phyloP scores from a whole-genome alignment of 2,888 invertebrate genomes.

The Patella depressa region DNA sequence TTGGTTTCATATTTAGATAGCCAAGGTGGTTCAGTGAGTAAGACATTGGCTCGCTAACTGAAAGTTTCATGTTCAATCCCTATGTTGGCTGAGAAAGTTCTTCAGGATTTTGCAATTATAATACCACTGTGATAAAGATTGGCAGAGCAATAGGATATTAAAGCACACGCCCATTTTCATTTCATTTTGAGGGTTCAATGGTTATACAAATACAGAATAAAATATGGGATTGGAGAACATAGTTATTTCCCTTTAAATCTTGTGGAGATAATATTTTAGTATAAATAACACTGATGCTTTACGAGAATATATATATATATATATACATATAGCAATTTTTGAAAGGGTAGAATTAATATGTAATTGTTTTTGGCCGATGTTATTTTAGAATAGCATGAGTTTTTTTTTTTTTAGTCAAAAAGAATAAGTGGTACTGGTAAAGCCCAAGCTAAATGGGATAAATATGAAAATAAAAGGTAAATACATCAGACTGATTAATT shows the following conservation, averaged over 20 bases:
- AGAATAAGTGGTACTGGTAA: slow-evolving; percentile 91
- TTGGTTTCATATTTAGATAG: too few species aligned
- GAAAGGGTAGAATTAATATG: neutral
- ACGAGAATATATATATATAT: neutral
- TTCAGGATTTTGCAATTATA: too few species aligned
- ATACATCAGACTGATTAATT: slow-evolving; percentile 19
- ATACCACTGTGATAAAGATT: too few species aligned
- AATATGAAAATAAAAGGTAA: slow-evolving; percentile 87
- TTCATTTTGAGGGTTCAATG: too few species aligned
- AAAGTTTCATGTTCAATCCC: too few species aligned
- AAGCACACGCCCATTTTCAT: too few species aligned
- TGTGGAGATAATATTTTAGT: neutral
- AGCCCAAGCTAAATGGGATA: slow-evolving; percentile 88
- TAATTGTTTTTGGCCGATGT: neutral
- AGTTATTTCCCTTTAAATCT: neutral
- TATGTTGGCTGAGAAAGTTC: too few species aligned
- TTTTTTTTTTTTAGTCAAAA: slow-evolving; percentile 72
- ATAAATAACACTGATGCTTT: neutral
- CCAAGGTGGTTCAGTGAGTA: too few species aligned
- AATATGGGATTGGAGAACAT: too few species aligned
- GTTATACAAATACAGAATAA: too few species aligned
- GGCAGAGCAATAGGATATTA: too few species aligned
- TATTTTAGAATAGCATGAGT: neutral
- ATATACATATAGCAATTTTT: neutral
- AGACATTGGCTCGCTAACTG: too few species aligned